Evolutionary conservation across 30 jellyfish, hydroid and myxozoan genomes (phyloP), one percentile per base, ranked within the genome.

Genomic region (Hydractinia symbiolongicarpus): DNA sequence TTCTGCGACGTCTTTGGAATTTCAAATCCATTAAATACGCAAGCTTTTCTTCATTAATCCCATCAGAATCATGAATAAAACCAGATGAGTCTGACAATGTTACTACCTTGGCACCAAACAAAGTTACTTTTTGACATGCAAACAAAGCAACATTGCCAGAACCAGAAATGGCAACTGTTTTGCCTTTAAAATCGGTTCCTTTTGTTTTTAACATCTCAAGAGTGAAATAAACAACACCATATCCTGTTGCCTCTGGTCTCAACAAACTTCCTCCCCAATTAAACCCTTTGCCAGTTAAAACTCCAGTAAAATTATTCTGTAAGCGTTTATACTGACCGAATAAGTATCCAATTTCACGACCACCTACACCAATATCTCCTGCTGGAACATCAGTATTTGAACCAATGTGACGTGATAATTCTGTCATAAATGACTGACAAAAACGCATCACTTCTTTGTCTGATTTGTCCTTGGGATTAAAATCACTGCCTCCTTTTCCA

Each of bases 211-310:
- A 80, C 91, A 89, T 81, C 77, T 85, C 93, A 16, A 56, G 77
- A 19, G 81, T 50, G 78, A 89, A 84, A 70, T 84, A 89, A 14
- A 89, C 97, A 53, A 89, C 84, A 50, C 97, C 97, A 60, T 89
- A 89, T 1, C 97, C 97, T 15, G 97, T 89, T n/a, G 97, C 97
- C 71, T 89, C 97, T 15, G 97, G 97, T 14, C 97, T 81, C 73
- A 89, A 14, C 79, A 89, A 85, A 67, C 97, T 89, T 61, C 97
- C 97, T 62, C 97, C 97, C 95, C 95, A 89, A 19, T 53, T 81
- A 53, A 79, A 54, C 5, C 97, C 97, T 85, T 89, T 89, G 55
- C 97, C 97, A 9, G 97, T 89, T 61, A 89, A 77, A 17, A 85
- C 90, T 8, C 97, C 97, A 50, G 95, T 89, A 77, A 89, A 89